Evolutionary conservation across 2,797 vertebrate species (phyloP).

Genomic region (Macrochelys suwanniensis): DNA sequence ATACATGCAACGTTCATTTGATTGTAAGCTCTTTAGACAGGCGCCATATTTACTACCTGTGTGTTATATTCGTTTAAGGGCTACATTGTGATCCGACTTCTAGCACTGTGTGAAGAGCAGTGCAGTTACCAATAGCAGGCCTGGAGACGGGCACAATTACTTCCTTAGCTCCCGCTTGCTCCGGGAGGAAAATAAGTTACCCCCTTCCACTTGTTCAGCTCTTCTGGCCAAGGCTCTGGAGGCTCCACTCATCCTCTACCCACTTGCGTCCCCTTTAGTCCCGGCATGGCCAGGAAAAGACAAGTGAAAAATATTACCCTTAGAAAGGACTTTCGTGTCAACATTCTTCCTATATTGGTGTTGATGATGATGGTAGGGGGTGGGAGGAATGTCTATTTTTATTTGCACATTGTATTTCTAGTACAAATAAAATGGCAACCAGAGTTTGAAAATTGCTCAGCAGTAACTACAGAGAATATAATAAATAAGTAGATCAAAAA

Average conservation of each 20-base stretch:
- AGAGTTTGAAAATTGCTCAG: accelerated
- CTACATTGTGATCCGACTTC: neutral
- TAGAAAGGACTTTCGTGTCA: neutral
- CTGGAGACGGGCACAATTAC: accelerated
- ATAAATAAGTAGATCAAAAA: neutral
- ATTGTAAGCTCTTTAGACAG: neutral
- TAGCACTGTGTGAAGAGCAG: neutral
- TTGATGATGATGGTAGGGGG: neutral
- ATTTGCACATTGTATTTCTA: neutral
- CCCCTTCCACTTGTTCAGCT: neutral
- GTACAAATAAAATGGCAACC: neutral
- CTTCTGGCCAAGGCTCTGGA: neutral
- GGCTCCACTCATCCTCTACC: neutral
- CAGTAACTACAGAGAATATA: neutral
- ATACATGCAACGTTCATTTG: neutral
- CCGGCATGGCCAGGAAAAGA: neutral
- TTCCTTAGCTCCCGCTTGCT: neutral
- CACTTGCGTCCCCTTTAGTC: neutral
- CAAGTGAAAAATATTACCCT: neutral
- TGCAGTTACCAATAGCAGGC: neutral
- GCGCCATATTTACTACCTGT: neutral
- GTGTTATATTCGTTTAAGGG: neutral
- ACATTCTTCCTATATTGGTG: neutral
- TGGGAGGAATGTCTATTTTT: neutral
- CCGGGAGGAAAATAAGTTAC: neutral